These are phyloP conservation scores for Hemibagrus guttatus DNA, from an alignment of 2,797 vertebrate genomes.

Conservation along the genomic window DNA sequence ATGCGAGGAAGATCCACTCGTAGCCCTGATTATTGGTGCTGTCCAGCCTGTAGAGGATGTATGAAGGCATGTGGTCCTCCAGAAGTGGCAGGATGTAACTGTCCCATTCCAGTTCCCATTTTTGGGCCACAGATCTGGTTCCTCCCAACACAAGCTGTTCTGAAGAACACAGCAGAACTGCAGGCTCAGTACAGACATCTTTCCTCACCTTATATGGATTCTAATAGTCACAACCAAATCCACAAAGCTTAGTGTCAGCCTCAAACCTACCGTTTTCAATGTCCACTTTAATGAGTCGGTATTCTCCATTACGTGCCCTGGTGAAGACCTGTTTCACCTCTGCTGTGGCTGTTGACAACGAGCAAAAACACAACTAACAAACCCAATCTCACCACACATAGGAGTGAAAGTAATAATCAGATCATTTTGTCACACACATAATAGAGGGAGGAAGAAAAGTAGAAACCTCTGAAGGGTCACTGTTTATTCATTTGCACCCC, in stretches of 20 bases:
- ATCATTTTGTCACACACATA: background rate
- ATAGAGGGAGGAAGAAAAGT: background rate
- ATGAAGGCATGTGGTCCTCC: constrained; percentile 84
- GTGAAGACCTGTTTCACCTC: constrained; percentile 83
- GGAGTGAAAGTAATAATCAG: background rate
- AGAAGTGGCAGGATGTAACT: constrained; percentile 79
- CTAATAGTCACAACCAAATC: background rate
- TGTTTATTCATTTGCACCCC: background rate
- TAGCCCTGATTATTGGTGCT: constrained; percentile 87
- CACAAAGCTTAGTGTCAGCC: background rate
- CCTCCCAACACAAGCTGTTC: constrained; percentile 83
- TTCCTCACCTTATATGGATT: background rate
- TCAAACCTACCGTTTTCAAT: constrained; percentile 84
- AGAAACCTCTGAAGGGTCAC: background rate
- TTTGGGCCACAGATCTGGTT: constrained; percentile 68
- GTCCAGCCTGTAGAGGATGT: constrained; percentile 86
- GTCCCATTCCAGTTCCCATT: constrained; percentile 87
- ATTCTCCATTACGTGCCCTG: constrained; percentile 85
- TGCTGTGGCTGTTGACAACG: constrained; percentile 72
- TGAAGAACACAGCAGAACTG: constrained; percentile 57
- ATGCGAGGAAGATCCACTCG: constrained; percentile 88
- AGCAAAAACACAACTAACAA: constrained; percentile 23
- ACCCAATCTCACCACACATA: background rate
- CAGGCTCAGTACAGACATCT: background rate
- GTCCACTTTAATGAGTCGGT: constrained; percentile 84